Percentiles rank a stretch among this genome's conserved stretches.
These are phyloP conservation scores for Cerastoderma edule DNA, from an alignment of 2,888 invertebrate genomes.

Conservation along the genomic window DNA sequence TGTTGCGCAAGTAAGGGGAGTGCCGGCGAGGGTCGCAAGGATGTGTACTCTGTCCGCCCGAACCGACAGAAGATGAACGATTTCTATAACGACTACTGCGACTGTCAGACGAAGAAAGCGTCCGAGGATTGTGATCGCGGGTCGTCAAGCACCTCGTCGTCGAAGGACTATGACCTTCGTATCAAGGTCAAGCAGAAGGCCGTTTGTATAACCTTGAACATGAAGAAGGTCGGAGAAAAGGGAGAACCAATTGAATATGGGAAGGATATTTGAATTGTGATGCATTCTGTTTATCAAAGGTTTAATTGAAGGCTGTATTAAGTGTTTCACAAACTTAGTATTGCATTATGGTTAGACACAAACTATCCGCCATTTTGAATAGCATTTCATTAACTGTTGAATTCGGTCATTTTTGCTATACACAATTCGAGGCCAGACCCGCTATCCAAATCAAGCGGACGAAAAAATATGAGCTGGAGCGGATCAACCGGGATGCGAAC, in stretches of 20 bases:
- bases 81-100: constrained; percentile 10
- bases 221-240: not conserved
- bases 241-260: not conserved
- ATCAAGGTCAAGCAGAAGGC: constrained; percentile 14
- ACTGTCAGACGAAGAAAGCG: not conserved
- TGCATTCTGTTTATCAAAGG: too few relatives aligned
- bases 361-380: too few relatives aligned
- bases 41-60: not conserved
- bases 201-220: constrained; percentile 6
- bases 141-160: constrained; percentile 4
- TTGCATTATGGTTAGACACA: too few relatives aligned
- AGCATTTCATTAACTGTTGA: too few relatives aligned
- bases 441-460: constrained; percentile 6
- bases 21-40: not conserved
- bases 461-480: not conserved
- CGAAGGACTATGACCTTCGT: constrained; percentile 6
- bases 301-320: too few relatives aligned
- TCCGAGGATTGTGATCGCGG: not conserved
- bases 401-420: too few relatives aligned
- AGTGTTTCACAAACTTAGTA: too few relatives aligned
- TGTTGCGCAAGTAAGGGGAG: not conserved
- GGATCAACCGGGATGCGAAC: not conserved
- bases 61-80: constrained; percentile 11
- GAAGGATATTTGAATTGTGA: too few relatives aligned
- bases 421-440: too few relatives aligned